phyloP scores from a whole-genome alignment of 2,797 vertebrate genomes.

The Xiphorhynchus erythropygius region DNA sequence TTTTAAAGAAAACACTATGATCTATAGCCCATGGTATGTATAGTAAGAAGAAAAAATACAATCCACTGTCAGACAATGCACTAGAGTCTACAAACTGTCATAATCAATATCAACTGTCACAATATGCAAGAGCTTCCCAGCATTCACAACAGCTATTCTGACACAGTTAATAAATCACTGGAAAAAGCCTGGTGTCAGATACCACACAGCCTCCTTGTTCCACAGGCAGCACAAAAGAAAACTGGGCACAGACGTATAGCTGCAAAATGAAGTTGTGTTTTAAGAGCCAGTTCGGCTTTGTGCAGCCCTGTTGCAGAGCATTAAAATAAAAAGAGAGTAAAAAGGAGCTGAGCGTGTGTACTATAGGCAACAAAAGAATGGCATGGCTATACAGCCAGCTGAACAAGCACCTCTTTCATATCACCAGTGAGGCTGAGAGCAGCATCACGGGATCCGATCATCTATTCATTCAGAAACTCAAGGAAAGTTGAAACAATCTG shows the following conservation, averaged over 20 bases:
- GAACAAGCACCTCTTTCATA: constrained; percentile 44
- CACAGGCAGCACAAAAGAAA: constrained; percentile 54
- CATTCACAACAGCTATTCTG: constrained; percentile 68
- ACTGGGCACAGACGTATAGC: background rate
- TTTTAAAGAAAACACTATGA: constrained; percentile 54
- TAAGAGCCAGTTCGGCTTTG: constrained; percentile 9
- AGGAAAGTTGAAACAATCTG: constrained; percentile 45
- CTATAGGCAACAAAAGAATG: background rate
- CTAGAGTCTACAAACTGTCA: constrained; percentile 68
- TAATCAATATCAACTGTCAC: constrained; percentile 74
- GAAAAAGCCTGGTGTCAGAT: constrained; percentile 67
- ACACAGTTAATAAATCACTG: constrained; percentile 76
- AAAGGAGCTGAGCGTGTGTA: background rate
- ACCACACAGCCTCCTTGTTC: constrained; percentile 63
- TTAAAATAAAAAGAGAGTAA: constrained; percentile 20
- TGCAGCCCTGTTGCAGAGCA: constrained; percentile 1
- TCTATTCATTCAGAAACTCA: constrained; percentile 45
- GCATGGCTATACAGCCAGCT: background rate
- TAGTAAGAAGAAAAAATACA: constrained; percentile 60
- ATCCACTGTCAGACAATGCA: constrained; percentile 50
- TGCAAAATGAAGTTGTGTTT: constrained; percentile 42
- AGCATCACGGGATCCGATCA: constrained; percentile 1
- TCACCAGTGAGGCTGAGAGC: background rate
- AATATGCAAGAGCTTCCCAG: constrained; percentile 62
- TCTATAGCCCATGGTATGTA: constrained; percentile 59